These are phyloP conservation scores for Agonopterix subpropinquella DNA, from an alignment of 2,888 invertebrate species.

Conservation along the genomic window DNA sequence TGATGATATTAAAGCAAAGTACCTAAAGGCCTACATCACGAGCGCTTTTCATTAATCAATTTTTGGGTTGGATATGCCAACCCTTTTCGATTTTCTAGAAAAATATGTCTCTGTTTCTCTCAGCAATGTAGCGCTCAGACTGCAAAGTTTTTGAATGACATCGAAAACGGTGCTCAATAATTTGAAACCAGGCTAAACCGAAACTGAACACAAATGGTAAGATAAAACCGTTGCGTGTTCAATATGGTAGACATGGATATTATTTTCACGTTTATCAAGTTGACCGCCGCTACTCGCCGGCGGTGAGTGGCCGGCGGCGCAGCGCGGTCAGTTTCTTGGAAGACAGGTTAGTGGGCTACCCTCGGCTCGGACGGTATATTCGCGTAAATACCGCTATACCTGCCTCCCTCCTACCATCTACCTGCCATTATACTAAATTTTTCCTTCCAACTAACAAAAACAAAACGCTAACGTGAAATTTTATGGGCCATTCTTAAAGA, in stretches of 20 bases:
- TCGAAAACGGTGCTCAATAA: too few relatives aligned
- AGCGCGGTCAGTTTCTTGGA: slow-evolving; percentile 40
- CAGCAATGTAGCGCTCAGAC: too few relatives aligned
- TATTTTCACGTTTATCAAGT: slow-evolving; percentile 23
- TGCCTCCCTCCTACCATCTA: slow-evolving; percentile 22
- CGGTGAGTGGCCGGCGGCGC: slow-evolving; percentile 12
- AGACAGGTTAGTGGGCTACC: slow-evolving; percentile 39
- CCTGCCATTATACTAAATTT: slow-evolving; percentile 31
- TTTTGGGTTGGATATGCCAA: too few relatives aligned
- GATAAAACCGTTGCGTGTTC: slow-evolving; percentile 20
- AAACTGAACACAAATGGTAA: neutral
- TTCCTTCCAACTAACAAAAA: slow-evolving; percentile 24
- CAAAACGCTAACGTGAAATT: slow-evolving; percentile 26
- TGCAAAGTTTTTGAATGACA: too few relatives aligned
- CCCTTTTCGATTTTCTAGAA: too few relatives aligned
- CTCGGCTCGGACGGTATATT: slow-evolving; percentile 17
- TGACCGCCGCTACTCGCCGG: slow-evolving; percentile 17
- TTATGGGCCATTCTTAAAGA: slow-evolving; percentile 22
- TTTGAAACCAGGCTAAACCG: slow-evolving; percentile 8
- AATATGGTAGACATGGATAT: slow-evolving; percentile 22
- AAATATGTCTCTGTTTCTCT: too few relatives aligned
- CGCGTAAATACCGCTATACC: slow-evolving; percentile 30
- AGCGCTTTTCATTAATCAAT: too few relatives aligned
- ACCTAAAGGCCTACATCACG: too few relatives aligned
- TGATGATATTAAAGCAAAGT: too few relatives aligned